These are phyloP conservation scores for Smutsia temminckii DNA, from an alignment of 2,797 vertebrate genomes.

Conservation along the genomic window DNA sequence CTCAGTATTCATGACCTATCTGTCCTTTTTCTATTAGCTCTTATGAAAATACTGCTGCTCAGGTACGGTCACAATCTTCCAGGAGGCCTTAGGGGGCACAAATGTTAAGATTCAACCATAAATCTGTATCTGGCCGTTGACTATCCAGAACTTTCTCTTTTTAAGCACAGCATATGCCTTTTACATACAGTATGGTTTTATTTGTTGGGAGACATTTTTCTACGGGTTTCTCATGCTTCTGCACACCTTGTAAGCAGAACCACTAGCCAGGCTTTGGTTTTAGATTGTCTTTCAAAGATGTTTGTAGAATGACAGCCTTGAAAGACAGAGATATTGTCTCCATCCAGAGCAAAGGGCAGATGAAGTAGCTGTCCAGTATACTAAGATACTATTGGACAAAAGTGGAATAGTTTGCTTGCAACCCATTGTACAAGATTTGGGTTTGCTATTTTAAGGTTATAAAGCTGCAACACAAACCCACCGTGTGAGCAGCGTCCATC, in stretches of 20 bases:
- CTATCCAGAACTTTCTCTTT: neutral
- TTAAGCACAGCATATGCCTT: neutral
- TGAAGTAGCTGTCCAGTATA: neutral
- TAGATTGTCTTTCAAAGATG: neutral
- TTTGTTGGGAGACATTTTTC: neutral
- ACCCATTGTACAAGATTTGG: neutral
- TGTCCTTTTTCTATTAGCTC: neutral
- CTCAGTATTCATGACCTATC: neutral
- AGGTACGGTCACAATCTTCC: neutral
- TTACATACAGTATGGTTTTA: neutral
- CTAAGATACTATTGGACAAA: neutral
- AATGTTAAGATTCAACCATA: neutral
- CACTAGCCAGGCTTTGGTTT: neutral
- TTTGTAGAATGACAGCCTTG: neutral
- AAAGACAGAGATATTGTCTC: neutral
- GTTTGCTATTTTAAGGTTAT: neutral
- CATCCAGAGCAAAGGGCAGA: neutral
- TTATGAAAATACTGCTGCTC: neutral
- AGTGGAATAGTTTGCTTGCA: neutral
- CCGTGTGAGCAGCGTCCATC: neutral
- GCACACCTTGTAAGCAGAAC: neutral
- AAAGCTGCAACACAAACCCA: neutral
- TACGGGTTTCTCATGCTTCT: neutral
- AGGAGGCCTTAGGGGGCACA: neutral
- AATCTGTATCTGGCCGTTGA: neutral